Evolutionary conservation across 2,797 vertebrate genomes (phyloP).

Genomic region (Phrynocephalus guinanensis): DNA sequence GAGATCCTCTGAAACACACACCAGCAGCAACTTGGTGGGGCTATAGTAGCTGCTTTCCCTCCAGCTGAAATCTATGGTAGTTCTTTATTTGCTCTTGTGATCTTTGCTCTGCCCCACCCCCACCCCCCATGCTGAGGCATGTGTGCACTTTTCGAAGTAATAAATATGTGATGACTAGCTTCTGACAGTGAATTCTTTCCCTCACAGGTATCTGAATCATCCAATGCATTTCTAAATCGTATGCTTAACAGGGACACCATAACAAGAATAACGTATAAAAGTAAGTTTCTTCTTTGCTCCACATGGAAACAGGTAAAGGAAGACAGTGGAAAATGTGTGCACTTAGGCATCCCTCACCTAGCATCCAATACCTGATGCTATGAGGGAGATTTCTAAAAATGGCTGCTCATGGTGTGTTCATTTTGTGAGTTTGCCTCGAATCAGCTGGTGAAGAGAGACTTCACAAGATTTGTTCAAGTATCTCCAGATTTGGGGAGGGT

Average conservation of each 20-base stretch:
- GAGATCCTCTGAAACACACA: constrained; percentile 13
- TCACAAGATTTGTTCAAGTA: background rate
- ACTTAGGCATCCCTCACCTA: constrained; percentile 29
- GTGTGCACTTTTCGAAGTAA: background rate
- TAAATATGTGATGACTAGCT: background rate
- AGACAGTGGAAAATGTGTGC: constrained; percentile 30
- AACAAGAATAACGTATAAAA: constrained; percentile 99
- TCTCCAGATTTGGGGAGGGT: background rate
- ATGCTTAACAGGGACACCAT: constrained; percentile 99
- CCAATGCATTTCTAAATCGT: constrained; percentile 97
- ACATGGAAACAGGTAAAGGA: background rate
- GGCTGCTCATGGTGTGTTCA: background rate
- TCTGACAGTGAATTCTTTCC: constrained; percentile 50
- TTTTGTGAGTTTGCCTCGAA: no score
- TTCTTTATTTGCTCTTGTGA: background rate
- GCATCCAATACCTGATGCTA: background rate
- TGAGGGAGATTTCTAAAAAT: background rate
- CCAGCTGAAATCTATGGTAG: background rate
- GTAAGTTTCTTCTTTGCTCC: constrained; percentile 82
- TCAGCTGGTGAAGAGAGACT: background rate
- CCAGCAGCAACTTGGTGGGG: background rate
- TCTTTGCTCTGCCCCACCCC: background rate
- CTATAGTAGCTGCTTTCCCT: constrained; percentile 16
- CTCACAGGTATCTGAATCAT: constrained; percentile 93
- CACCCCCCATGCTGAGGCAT: background rate